Evolutionary conservation across 2,113 vertebrate genomes (phyloP).

Genomic region (Ceyx cyanopectus): DNA sequence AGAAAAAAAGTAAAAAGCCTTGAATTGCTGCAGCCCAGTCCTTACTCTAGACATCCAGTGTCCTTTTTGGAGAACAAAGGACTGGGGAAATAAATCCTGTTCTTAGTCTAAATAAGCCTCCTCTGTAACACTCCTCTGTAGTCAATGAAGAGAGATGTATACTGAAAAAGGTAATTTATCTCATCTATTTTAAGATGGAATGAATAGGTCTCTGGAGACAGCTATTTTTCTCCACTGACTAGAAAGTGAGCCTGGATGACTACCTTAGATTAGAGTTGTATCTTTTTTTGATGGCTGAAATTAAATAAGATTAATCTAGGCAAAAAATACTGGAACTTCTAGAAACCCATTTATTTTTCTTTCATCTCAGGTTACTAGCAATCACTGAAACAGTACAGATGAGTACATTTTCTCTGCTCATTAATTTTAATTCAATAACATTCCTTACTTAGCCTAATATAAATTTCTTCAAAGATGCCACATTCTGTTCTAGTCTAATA

Average conservation of each 20-base stretch:
- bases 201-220: neutral
- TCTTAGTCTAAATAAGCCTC: neutral
- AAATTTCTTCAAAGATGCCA: constrained; percentile 16
- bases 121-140: neutral
- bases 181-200: neutral
- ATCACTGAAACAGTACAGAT: neutral
- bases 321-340: constrained; percentile 6
- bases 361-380: neutral
- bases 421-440: constrained; percentile 40
- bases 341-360: constrained; percentile 40
- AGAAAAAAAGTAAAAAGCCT: neutral
- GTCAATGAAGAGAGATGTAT: neutral
- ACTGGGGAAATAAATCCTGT: neutral
- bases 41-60: neutral
- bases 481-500: constrained; percentile 17
- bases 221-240: neutral
- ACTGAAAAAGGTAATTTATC: neutral
- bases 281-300: constrained; percentile 17
- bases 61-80: neutral
- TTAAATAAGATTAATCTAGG: constrained; percentile 18
- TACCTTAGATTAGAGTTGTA: neutral
- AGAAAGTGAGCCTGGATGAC: neutral
- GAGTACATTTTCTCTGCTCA: constrained; percentile 9
- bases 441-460: neutral
- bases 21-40: neutral